A percentile compares a stretch with the other conserved stretches of the same genome.
Conservation (phyloP, 1,140 invertebrate genomes). For the Pollicipes pollicipes region DNA sequence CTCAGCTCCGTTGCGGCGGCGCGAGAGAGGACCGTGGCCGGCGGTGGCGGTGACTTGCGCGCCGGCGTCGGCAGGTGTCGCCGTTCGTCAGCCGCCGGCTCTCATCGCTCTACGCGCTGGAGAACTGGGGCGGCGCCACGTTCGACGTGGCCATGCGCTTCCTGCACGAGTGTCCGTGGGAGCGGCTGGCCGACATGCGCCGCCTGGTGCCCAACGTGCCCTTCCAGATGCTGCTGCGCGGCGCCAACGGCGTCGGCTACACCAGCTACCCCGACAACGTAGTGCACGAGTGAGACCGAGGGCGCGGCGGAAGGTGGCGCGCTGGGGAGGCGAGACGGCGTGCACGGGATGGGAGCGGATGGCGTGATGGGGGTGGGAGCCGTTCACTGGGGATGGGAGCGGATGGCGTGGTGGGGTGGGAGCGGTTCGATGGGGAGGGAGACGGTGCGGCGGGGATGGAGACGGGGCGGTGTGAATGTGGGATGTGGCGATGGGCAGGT, state of each 20-base stretch:
- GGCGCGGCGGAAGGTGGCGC: no score
- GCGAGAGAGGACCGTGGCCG: no score
- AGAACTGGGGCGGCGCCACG: constrained; percentile 98
- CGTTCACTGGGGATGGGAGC: background rate
- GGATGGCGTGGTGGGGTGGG: no score
- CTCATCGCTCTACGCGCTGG: constrained; percentile 59
- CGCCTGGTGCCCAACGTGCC: constrained; percentile 92
- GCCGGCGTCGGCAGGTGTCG: constrained; percentile 65
- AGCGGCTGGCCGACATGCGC: constrained; percentile 77
- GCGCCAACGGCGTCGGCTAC: constrained; percentile 97
- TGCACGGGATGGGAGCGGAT: background rate
- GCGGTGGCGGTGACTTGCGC: no score
- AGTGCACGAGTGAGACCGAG: constrained; percentile 72
- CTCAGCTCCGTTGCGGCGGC: no score
- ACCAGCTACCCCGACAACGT: constrained; percentile 98
- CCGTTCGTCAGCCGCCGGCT: constrained; percentile 92
- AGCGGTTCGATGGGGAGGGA: no score
- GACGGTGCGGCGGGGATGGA: no score
- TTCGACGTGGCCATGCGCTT: constrained; percentile 95
- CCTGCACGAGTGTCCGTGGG: constrained; percentile 98
- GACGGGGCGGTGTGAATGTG: no score
- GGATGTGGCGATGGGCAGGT: no score
- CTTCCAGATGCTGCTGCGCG: constrained; percentile 95
- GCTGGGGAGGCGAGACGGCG: no score
- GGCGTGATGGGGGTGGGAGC: background rate